Evolutionary conservation across 2,888 invertebrate genomes (phyloP).

Genomic region (Drosophila robusta): DNA sequence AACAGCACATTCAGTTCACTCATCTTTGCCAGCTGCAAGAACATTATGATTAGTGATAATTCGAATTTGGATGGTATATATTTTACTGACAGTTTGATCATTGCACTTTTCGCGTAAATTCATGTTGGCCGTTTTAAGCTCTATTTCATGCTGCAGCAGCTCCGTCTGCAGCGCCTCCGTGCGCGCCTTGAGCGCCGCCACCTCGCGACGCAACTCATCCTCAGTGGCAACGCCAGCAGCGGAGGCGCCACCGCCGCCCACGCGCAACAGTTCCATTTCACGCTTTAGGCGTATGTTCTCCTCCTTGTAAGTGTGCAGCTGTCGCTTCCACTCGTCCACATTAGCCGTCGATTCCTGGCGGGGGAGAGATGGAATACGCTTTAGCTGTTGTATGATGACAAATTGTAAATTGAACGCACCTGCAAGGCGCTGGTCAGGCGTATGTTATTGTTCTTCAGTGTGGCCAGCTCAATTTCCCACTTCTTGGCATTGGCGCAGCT

Average conservation of each 20-base stretch:
- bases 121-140: constrained; percentile 88
- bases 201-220: constrained; percentile 91
- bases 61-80: neutral
- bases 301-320: constrained; percentile 96
- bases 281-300: constrained; percentile 94
- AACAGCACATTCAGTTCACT: constrained; percentile 83
- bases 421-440: constrained; percentile 97
- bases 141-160: constrained; percentile 93
- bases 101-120: constrained; percentile 86
- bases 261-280: constrained; percentile 90
- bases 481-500: constrained; percentile 99
- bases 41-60: neutral
- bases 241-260: constrained; percentile 86
- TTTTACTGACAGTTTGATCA: constrained; percentile 89
- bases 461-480: constrained; percentile 98
- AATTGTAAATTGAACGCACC: constrained; percentile 68
- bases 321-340: constrained; percentile 99
- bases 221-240: constrained; percentile 88
- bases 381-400: neutral
- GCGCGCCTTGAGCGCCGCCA: constrained; percentile 90
- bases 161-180: constrained; percentile 94
- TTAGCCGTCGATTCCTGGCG: constrained; percentile 94
- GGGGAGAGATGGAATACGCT: neutral
- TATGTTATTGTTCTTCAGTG: constrained; percentile 97
- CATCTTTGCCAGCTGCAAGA: constrained; percentile 82